Percentiles rank a stretch among this genome's conserved stretches.
These are phyloP conservation scores for Helicoverpa zea DNA, from an alignment of 1,140 invertebrate genomes.

Conservation along the genomic window DNA sequence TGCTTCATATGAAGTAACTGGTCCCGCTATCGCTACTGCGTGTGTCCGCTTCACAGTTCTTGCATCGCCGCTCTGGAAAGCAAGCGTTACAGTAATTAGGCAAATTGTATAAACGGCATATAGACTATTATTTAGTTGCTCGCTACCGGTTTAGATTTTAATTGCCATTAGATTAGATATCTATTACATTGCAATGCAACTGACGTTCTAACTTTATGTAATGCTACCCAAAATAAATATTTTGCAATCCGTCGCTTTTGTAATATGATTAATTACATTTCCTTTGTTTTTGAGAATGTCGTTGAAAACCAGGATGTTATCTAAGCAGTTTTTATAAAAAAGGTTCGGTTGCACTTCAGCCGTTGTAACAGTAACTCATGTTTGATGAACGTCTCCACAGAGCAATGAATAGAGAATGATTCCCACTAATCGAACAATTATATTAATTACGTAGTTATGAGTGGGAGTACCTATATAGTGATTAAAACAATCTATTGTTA, in stretches of 20 bases:
- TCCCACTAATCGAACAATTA: conserved; percentile 60
- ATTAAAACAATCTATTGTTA: conserved; percentile 57
- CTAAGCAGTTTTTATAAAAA: conserved; percentile 35
- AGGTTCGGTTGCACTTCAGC: conserved; percentile 1
- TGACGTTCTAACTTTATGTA: conserved; percentile 59
- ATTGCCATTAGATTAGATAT: conserved; percentile 65
- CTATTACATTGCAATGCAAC: conserved; percentile 52
- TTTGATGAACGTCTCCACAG: conserved; percentile 50
- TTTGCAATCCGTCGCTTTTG: conserved; percentile 38
- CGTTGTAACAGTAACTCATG: conserved; percentile 46
- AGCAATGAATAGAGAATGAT: conserved; percentile 58
- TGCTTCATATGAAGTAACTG: not conserved
- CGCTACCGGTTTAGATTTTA: conserved; percentile 65
- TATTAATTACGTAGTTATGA: conserved; percentile 54
- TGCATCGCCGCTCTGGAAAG: conserved; percentile 62
- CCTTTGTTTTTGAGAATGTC: conserved; percentile 38
- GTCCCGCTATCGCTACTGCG: conserved; percentile 22
- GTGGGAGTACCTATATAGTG: conserved; percentile 48
- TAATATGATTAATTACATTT: conserved; percentile 52
- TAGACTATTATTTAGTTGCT: conserved; percentile 61
- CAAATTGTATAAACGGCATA: conserved; percentile 69
- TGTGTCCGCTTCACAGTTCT: conserved; percentile 48
- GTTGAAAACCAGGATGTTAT: conserved; percentile 36
- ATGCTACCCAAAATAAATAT: conserved; percentile 54
- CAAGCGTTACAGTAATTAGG: conserved; percentile 65